phyloP scores from a whole-genome alignment of 2,113 vertebrate species.

The Mixornis gularis region DNA sequence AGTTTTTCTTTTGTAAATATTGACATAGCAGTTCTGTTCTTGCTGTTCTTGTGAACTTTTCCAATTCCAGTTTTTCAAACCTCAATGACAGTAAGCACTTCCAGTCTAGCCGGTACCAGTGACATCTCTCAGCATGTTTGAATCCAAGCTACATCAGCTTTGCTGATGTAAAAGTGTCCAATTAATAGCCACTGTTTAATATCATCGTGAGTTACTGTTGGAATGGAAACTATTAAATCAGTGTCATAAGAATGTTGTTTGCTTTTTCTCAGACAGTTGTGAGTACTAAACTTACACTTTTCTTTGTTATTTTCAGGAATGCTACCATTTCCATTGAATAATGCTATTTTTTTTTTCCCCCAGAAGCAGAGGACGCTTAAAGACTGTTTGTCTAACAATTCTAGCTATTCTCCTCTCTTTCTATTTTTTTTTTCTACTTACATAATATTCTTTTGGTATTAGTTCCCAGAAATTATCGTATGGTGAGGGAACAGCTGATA shows the following conservation, averaged over 20 bases:
- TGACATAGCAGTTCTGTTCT: neutral
- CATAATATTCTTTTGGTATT: neutral
- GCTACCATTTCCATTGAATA: neutral
- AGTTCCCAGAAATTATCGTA: neutral
- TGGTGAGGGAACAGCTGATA: neutral
- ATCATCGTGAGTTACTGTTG: neutral
- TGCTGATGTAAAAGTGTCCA: neutral
- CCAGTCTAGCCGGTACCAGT: neutral
- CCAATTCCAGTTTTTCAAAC: neutral
- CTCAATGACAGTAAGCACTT: neutral
- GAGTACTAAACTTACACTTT: neutral
- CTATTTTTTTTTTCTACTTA: neutral
- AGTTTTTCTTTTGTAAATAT: neutral
- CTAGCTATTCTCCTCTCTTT: neutral
- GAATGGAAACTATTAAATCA: conserved; percentile 19
- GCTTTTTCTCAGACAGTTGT: neutral
- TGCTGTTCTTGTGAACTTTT: neutral
- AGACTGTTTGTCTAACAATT: neutral
- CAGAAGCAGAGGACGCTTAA: neutral
- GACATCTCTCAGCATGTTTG: neutral
- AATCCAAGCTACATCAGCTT: neutral
- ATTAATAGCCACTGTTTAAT: neutral
- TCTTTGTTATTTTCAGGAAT: neutral
- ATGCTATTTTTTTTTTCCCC: neutral
- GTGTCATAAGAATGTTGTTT: neutral